These are phyloP conservation scores for Sander vitreus DNA, from an alignment of 2,113 vertebrate genomes.

Conservation along the genomic window DNA sequence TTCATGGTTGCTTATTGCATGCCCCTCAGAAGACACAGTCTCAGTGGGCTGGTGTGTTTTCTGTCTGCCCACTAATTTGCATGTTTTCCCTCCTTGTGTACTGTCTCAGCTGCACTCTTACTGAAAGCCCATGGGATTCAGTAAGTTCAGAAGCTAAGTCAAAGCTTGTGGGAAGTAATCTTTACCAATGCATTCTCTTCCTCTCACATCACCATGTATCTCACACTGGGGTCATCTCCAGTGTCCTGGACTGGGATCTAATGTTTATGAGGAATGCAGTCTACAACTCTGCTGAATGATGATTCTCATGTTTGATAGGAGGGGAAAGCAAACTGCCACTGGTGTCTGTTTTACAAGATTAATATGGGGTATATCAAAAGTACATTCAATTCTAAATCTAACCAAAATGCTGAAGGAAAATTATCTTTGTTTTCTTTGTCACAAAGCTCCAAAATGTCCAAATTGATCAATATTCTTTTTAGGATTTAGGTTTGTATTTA, in stretches of 20 bases:
- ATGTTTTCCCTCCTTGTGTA: constrained; percentile 43
- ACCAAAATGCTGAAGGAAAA: too few species aligned
- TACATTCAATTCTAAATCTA: not conserved
- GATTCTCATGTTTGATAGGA: constrained; percentile 2
- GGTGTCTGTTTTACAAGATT: not conserved
- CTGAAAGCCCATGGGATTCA: constrained; percentile 52
- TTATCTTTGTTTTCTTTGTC: not conserved
- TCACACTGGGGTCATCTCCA: constrained; percentile 49
- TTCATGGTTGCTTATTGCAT: constrained; percentile 4
- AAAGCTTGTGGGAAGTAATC: constrained; percentile 81
- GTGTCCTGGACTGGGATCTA: constrained; percentile 37
- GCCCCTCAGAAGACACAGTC: not conserved
- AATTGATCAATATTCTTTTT: not conserved
- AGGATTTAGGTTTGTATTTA: not conserved
- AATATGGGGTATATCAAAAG: not conserved
- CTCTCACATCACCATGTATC: constrained; percentile 51
- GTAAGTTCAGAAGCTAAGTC: constrained; percentile 72
- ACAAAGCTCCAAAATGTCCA: not conserved
- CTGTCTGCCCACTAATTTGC: constrained; percentile 35
- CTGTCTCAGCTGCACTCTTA: constrained; percentile 37
- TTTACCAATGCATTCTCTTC: constrained; percentile 67
- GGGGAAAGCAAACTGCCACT: constrained; percentile 22
- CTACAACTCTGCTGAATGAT: not conserved
- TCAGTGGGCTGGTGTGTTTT: not conserved
- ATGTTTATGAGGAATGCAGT: constrained; percentile 49